Evolutionary conservation across 2,888 invertebrate species (phyloP).

Genomic region (Gerris lacustris): DNA sequence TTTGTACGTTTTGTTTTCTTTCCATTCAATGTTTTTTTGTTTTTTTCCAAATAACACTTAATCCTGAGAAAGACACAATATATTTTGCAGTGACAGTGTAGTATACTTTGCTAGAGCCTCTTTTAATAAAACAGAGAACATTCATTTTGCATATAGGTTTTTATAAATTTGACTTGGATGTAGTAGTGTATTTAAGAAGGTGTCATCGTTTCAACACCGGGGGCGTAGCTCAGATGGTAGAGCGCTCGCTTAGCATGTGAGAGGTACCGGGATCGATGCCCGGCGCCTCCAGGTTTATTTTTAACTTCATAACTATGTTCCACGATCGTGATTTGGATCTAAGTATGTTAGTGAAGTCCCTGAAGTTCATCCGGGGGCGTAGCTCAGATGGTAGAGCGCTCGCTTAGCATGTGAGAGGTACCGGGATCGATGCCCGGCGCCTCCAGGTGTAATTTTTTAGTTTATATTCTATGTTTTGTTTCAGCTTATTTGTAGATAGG

Average conservation of each 20-base stretch:
- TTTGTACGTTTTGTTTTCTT: too few relatives aligned
- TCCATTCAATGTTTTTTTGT: too few relatives aligned
- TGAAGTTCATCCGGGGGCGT: neutral
- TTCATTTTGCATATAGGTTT: too few relatives aligned
- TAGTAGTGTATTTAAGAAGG: too few relatives aligned
- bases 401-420: constrained; percentile 3
- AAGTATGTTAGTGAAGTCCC: neutral
- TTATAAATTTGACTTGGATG: too few relatives aligned
- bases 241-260: constrained; percentile 3
- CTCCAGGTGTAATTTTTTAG: neutral
- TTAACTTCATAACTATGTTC: neutral
- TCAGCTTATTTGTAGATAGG: too few relatives aligned
- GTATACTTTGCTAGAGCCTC: too few relatives aligned
- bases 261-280: constrained; percentile 3
- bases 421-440: constrained; percentile 3
- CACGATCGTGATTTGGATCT: neutral
- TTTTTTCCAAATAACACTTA: too few relatives aligned
- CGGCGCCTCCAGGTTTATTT: neutral
- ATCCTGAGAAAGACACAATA: too few relatives aligned
- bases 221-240: constrained; percentile 12
- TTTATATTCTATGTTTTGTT: too few relatives aligned
- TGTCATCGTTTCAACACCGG: neutral
- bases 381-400: constrained; percentile 11
- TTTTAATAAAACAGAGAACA: too few relatives aligned
- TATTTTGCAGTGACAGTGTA: too few relatives aligned